Base-by-base conservation (phyloP, 1,140 invertebrate species). In the Cydia fagiglandana region DNA sequence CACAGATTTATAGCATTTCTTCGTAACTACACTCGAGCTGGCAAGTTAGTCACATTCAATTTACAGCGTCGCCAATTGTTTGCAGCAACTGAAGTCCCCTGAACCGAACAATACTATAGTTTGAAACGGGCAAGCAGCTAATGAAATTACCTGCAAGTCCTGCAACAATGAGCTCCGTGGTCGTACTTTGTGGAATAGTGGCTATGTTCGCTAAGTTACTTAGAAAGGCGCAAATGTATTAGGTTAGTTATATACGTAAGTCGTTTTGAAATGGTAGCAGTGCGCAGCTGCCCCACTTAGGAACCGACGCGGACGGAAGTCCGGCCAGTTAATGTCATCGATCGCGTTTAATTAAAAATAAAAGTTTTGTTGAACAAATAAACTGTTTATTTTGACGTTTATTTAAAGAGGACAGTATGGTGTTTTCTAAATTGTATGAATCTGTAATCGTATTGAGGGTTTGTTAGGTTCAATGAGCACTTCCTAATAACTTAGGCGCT, bases 71-170 rank as follows among this genome's bases (percentile, higher is more conserved):
- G 66, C 15, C 7, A 20, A 70, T 70, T 70, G 66, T 70, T 70
- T 38, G 34, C 66, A 70, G 34, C 66, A 17, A 70, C 66, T 70
- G 66, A 70, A 70, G n/a, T 38, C 66, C 66, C 15, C 15, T 38
- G 66, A 70, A 70, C 66, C 34, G 66, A 70, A 70, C 66, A 70
- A 70, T 70, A 70, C 66, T 38, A 38, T 64, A 68, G 64, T 20
- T 70, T 41, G n/a, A 12, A 76, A 38, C 30, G 17, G 28, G 73
- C 34, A 77, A 80, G 79, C 74, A 75, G 30, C 70, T 84, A 85
- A 87, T 84, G 78, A 85, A 83, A 87, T 87, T 84, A 83, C 77
- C 73, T 80, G 80, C 80, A 86, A 87, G 83, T 85, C 77, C 68
- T 80, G 80, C 79, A 86, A 87, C 84, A 87, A 84, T 83, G 81